phyloP scores from a whole-genome alignment of 2,888 invertebrate species.

The Drosophila dives region DNA sequence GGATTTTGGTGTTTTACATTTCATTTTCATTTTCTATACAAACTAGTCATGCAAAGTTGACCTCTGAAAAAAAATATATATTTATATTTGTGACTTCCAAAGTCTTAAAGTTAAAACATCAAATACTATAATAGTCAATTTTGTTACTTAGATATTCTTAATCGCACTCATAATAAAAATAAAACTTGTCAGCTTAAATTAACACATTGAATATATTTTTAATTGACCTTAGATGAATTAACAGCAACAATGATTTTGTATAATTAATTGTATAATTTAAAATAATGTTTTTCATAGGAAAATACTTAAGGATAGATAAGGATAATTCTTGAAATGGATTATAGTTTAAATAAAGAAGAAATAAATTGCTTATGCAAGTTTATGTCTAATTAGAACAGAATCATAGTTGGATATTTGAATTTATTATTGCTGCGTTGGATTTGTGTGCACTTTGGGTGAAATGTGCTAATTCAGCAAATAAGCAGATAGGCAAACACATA shows the following conservation, averaged over 20 bases:
- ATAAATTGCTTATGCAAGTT: slow-evolving; percentile 1
- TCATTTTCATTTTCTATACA: background rate
- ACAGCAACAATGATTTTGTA: background rate
- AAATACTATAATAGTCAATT: background rate
- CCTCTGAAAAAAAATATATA: background rate
- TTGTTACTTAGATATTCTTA: background rate
- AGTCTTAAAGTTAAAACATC: background rate
- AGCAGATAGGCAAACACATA: slow-evolving; percentile 39
- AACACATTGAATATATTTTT: background rate
- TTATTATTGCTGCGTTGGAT: background rate
- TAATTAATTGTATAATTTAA: background rate
- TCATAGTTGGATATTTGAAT: background rate
- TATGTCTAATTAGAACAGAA: slow-evolving; percentile 8
- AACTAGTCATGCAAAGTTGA: background rate
- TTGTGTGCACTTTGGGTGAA: background rate
- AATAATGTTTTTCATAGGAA: background rate
- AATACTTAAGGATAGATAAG: background rate
- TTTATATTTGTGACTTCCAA: background rate
- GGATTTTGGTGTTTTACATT: background rate
- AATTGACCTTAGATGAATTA: background rate
- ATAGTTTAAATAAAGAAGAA: background rate
- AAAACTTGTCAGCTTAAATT: background rate
- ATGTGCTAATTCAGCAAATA: slow-evolving; percentile 26
- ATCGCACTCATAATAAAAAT: background rate
- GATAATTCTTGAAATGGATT: background rate